These are phyloP conservation scores for Cheilosia urbana DNA, from an alignment of 2,888 invertebrate genomes.

Conservation along the genomic window DNA sequence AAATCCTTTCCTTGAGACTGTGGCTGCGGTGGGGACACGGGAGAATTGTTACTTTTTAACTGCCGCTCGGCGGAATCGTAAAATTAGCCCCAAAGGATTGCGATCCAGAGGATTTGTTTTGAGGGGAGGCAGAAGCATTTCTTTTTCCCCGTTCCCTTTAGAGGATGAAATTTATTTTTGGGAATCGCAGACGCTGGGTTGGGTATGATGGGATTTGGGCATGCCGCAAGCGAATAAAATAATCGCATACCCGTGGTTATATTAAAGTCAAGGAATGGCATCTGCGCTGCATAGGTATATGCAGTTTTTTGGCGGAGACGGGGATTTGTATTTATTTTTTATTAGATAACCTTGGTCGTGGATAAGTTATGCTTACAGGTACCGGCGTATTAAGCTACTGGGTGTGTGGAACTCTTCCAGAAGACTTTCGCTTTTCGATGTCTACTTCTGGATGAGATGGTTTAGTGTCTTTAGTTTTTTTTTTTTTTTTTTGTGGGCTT, in stretches of 20 bases:
- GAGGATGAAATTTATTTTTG: constrained; percentile 34
- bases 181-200: constrained; percentile 46
- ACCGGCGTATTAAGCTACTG: constrained; percentile 19
- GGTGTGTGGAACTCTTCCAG: constrained; percentile 25
- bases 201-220: constrained; percentile 3
- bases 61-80: constrained; percentile 52
- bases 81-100: constrained; percentile 63
- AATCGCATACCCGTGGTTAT: constrained; percentile 45
- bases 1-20: constrained; percentile 34
- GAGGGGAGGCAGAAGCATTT: neutral
- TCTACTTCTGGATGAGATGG: constrained; percentile 23
- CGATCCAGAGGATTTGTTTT: constrained; percentile 25
- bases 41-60: constrained; percentile 52
- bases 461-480: constrained; percentile 19
- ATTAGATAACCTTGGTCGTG: neutral
- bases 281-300: constrained; percentile 37
- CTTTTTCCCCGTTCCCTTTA: neutral
- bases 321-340: neutral
- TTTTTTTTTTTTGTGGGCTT: neutral
- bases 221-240: constrained; percentile 3
- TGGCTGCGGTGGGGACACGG: neutral
- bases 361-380: constrained; percentile 8
- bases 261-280: constrained; percentile 45
- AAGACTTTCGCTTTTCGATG: constrained; percentile 47
- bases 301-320: constrained; percentile 10